Conservation (phyloP, 2,113 vertebrate genomes). For the Percina caprodes region DNA sequence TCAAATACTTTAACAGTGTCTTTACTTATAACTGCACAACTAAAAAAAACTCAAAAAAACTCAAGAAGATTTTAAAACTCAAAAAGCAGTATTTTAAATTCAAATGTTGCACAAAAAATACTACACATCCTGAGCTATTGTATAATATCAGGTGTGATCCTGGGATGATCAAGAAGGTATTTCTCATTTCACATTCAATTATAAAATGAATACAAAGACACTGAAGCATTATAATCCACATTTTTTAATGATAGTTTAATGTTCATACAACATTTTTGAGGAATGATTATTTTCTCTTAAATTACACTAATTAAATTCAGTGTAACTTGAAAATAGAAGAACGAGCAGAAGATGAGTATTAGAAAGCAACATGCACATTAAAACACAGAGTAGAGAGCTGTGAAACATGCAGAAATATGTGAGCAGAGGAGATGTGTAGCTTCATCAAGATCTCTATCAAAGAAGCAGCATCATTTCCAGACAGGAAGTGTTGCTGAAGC, state of each 20-base stretch:
- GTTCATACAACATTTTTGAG: neutral
- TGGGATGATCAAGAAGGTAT: too few species aligned
- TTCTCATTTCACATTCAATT: too few species aligned
- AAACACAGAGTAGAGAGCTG: slow-evolving; percentile 6
- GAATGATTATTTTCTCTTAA: neutral
- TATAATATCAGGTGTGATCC: neutral
- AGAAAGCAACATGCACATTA: neutral
- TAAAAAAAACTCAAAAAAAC: neutral
- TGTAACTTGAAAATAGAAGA: neutral
- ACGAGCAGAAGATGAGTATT: neutral
- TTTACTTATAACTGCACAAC: neutral
- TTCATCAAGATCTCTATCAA: neutral
- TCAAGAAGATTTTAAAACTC: too few species aligned
- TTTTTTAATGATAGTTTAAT: neutral
- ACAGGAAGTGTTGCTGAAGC: slow-evolving; percentile 27
- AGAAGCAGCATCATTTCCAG: slow-evolving; percentile 10
- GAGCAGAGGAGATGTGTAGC: slow-evolving; percentile 15
- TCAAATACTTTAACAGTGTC: neutral
- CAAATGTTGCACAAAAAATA: too few species aligned
- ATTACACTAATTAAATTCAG: neutral
- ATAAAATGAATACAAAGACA: neutral
- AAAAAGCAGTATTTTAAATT: too few species aligned
- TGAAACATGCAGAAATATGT: neutral
- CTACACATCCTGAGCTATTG: neutral
- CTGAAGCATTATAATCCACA: neutral